phyloP scores from a whole-genome alignment of 2,797 vertebrate species.

The Pseudocheirus occidentalis region DNA sequence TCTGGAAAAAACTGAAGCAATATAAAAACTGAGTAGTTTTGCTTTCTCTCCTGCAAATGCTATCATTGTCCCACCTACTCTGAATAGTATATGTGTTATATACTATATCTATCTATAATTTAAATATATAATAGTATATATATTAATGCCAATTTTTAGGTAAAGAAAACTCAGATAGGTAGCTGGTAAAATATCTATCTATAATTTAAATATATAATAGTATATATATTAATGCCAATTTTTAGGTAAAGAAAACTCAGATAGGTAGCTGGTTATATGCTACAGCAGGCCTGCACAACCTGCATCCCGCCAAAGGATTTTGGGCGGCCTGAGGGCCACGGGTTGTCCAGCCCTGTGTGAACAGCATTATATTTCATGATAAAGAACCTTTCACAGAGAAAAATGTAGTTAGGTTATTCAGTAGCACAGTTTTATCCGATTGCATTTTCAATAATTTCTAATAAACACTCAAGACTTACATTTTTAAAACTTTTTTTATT shows the following conservation, averaged over 20 bases:
- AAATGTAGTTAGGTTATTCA: neutral
- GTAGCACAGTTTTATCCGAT: neutral
- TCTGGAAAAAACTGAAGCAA: neutral
- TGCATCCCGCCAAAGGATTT: too few relatives aligned
- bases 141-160: too few relatives aligned
- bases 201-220: too few relatives aligned
- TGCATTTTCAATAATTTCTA: neutral
- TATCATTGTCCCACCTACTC: neutral
- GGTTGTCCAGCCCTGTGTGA: too few relatives aligned
- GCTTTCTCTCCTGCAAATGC: neutral
- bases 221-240: neutral
- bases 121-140: too few relatives aligned
- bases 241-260: neutral
- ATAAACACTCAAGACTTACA: neutral
- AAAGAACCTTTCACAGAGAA: neutral
- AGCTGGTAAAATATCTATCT: too few relatives aligned
- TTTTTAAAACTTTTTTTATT: too few relatives aligned
- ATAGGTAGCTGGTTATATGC: neutral
- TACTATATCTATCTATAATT: too few relatives aligned
- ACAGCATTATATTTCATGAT: neutral
- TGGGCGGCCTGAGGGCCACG: too few relatives aligned
- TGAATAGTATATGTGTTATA: neutral
- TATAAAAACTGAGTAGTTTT: neutral
- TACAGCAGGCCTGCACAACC: neutral
- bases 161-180: too few relatives aligned